Base-by-base conservation (phyloP, 64 coral and sea anemone species). In the Anthopleura sola region DNA sequence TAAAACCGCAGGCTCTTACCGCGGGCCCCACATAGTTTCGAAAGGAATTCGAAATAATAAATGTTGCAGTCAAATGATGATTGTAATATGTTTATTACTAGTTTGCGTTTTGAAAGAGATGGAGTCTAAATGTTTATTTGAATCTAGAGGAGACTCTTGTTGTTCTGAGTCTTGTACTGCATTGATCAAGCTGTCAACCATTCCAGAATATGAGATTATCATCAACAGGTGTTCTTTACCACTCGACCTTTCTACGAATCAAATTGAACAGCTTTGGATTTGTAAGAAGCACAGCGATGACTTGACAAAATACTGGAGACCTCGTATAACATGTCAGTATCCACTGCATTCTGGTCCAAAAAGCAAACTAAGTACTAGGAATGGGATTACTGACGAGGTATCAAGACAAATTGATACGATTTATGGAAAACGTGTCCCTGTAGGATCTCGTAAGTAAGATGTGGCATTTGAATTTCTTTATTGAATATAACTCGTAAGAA, bases 321-420 rank as follows among this genome's bases (percentile, higher is more conserved):
- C 90, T 20, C 78, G 60, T 74, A 3, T 60, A 11, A 92, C 90
- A 23, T 92, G 90, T 66, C 85, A 92, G 23, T 92, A 92, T 14
- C 90, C 66, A 0, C 49, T 92, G 3, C 85, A 92, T 83, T 44
- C 60, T 20, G 44, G 85, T 20, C 84, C 0, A 1, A 83, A 78
- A 56, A 87, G 87, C 23, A 12, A 91, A 83, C 90, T 91, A 0
- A 91, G 38, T 24, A 91, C 85, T 1, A 86, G 79, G 74, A 91
- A 91, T 74, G 47, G 62, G n/a, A 78, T 91, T 16, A 91, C 32
- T 37, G 23, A 39, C 3, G 57, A 55, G 44, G 69, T 75, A 55
- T 91, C 90, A 24, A 91, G 36, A 11, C 60, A 91, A 71, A 91
- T 91, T 28, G 87, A 76, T 11, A 49, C 4, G 0, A 44, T 87